A percentile compares a stretch with the other conserved stretches of the same genome.
phyloP scores from a whole-genome alignment of 2,113 vertebrate species.

The Cyphomyrus plagiostoma region DNA sequence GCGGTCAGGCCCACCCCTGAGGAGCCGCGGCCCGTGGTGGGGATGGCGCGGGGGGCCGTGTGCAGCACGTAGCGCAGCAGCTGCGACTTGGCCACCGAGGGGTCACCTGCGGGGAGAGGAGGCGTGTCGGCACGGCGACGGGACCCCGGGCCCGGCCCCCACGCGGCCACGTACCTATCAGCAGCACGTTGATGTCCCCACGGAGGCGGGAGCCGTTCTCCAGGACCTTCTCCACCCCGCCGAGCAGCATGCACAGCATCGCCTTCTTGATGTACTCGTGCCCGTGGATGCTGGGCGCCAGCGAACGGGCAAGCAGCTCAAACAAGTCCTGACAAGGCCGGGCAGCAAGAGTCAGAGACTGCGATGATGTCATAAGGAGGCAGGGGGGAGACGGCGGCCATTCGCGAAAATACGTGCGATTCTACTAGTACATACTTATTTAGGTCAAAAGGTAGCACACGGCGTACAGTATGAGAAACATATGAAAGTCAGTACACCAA shows the following conservation, averaged over 20 bases:
- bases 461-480: neutral
- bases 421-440: neutral
- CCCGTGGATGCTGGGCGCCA: constrained; percentile 94
- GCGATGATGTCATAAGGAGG: neutral
- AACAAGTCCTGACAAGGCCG: constrained; percentile 71
- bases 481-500: too few relatives aligned
- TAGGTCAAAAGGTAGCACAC: neutral
- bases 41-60: constrained; percentile 83
- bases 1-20: constrained; percentile 89
- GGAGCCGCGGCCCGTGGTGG: constrained; percentile 94
- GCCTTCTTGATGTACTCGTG: constrained; percentile 96
- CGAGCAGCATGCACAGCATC: constrained; percentile 89
- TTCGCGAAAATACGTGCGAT: neutral
- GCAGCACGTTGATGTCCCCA: constrained; percentile 92
- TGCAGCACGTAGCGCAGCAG: constrained; percentile 86
- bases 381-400: neutral
- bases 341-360: neutral
- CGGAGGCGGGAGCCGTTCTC: constrained; percentile 88
- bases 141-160: neutral
- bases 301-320: constrained; percentile 75
- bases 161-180: constrained; percentile 70
- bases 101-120: constrained; percentile 69
- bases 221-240: constrained; percentile 88
- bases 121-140: neutral
- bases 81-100: constrained; percentile 95